A percentile compares a stretch with the other conserved stretches of the same genome.
Evolutionary conservation across 2,797 vertebrate species (phyloP).

Genomic region (Pipistrellus pipistrellus): DNA sequence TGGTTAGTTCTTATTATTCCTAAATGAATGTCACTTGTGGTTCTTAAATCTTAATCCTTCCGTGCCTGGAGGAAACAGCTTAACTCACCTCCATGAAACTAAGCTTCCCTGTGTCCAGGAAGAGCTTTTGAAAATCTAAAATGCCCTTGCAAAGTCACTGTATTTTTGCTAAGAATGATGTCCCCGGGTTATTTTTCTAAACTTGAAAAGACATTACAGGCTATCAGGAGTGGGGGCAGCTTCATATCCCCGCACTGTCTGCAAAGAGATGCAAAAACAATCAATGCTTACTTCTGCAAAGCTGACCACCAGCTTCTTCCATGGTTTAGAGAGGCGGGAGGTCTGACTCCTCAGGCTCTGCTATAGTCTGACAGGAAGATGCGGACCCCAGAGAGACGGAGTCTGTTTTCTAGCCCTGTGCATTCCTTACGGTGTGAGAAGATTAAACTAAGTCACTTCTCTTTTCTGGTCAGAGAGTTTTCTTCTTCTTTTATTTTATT

Average conservation of each 20-base stretch:
- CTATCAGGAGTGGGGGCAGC: neutral
- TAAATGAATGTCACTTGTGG: slow-evolving; percentile 3
- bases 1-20: slow-evolving; percentile 35
- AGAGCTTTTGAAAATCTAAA: slow-evolving; percentile 32
- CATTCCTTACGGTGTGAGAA: neutral
- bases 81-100: slow-evolving; percentile 43
- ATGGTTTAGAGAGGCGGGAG: neutral
- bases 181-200: neutral
- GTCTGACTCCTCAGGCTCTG: neutral
- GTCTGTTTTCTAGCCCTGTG: neutral
- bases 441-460: neutral
- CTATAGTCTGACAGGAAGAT: neutral
- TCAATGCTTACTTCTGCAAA: neutral
- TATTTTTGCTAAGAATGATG: neutral
- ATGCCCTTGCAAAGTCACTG: neutral
- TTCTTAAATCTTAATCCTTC: slow-evolving; percentile 60
- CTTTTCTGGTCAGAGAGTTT: neutral
- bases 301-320: neutral
- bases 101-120: neutral
- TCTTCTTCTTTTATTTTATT: neutral
- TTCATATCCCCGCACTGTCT: neutral
- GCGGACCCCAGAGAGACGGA: neutral
- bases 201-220: neutral
- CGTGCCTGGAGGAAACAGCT: neutral
- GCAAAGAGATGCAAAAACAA: neutral